Evolutionary conservation across 1,140 invertebrate species (phyloP), one percentile per base, ranked within the genome.

Genomic region (Eupeodes corollae): DNA sequence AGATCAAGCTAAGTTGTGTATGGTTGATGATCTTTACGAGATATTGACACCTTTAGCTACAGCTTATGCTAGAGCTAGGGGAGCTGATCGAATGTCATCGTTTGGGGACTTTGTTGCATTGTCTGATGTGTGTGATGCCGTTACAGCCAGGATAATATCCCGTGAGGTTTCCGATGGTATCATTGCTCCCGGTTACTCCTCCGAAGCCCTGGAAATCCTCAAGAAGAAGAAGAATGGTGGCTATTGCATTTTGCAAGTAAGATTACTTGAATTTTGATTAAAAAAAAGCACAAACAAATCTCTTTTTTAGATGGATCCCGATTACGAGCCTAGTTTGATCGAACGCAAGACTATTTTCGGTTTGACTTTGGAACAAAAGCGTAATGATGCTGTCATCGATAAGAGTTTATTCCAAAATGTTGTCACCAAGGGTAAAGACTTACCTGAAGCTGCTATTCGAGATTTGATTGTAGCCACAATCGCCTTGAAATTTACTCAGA

Each of bases 71-170:
- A 73, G 94, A 50, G 96, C 95, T 1, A 77, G 96, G 70, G 93
- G 95, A 32, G 94, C 95, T 14, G 96, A 99, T 70, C 79, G 96
- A 45, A 98, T 99, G 96, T 97, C 92, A 6, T 98, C 94, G 11
- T 99, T 98, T 71, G 95, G 96, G 1, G 96, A 99, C 71, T 98
- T 99, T 68, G 79, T 98, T 34, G 91, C 93, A 11, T 64, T 99
- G 0, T 98, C 93, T 0, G 92, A 97, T 61, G 59, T 71, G 2
- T 99, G 95, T 68, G 96, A 99, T 72, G 78, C 75, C 21, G 53
- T 81, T 12, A 98, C 94, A 0, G 94, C 84, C 0, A 75, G 70
- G 54, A 81, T 86, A 16, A 83, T 86, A 35, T 81, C 82, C 0
- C 68, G 82, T 16, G 84, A 86, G 61, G 92, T 99, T 0, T 98